These are phyloP conservation scores for Poecilia picta DNA, from an alignment of 2,797 vertebrate genomes.

Conservation along the genomic window DNA sequence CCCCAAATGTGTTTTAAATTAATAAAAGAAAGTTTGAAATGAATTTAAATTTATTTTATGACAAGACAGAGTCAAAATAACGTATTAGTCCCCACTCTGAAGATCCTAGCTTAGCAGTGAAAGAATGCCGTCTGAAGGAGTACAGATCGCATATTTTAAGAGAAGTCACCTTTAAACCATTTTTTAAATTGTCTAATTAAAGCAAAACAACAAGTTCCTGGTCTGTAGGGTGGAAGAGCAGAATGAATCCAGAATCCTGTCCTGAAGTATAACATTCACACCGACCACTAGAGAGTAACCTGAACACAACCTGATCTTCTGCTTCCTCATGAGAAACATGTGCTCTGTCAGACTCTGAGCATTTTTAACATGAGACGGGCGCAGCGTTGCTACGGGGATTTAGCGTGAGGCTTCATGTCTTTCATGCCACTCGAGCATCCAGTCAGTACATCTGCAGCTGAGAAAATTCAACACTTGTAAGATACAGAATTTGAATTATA, in stretches of 20 bases:
- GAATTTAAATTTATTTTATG: background rate
- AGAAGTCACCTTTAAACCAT: too few relatives aligned
- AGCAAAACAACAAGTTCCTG: slow-evolving; percentile 6
- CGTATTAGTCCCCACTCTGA: background rate
- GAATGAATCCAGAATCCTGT: background rate
- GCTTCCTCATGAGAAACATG: slow-evolving; percentile 31
- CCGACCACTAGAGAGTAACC: slow-evolving; percentile 25
- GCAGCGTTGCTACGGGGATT: slow-evolving; percentile 39
- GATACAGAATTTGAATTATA: slow-evolving; percentile 31
- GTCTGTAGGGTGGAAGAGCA: slow-evolving; percentile 12
- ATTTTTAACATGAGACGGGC: slow-evolving; percentile 31
- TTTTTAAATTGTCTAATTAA: background rate
- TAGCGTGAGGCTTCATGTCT: slow-evolving; percentile 42
- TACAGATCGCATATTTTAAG: background rate
- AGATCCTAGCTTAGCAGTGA: background rate
- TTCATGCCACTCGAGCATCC: slow-evolving; percentile 38
- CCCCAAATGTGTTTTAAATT: background rate
- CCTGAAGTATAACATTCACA: slow-evolving; percentile 16
- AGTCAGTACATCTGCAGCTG: slow-evolving; percentile 51
- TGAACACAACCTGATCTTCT: slow-evolving; percentile 32
- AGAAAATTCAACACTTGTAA: slow-evolving; percentile 40
- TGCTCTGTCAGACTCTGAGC: slow-evolving; percentile 31
- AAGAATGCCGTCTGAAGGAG: background rate
- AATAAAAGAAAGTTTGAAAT: background rate
- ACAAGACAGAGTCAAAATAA: background rate